Conservation (phyloP, 1,140 invertebrate species). For the Thaumetopoea pityocampa region DNA sequence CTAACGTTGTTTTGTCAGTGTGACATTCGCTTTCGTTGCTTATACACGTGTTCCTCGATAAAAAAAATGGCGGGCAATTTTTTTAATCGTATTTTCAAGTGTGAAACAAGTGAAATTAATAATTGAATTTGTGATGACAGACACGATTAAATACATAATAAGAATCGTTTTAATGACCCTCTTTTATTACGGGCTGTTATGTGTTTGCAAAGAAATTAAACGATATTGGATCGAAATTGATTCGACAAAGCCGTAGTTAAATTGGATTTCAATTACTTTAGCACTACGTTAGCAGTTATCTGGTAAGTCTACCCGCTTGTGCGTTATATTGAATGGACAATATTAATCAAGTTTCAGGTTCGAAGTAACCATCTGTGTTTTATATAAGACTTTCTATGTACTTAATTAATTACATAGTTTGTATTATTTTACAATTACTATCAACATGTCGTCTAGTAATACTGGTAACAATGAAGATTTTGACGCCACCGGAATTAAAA, state of each 20-base stretch:
- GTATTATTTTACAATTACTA: too few species aligned
- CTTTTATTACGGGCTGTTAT: constrained; percentile 49
- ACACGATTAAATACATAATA: constrained; percentile 41
- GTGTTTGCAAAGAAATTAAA: constrained; percentile 53
- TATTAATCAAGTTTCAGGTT: too few species aligned
- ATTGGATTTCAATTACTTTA: constrained; percentile 30
- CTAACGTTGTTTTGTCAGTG: constrained; percentile 43
- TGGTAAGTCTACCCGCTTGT: constrained; percentile 12
- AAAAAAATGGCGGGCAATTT: constrained; percentile 36
- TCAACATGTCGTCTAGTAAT: too few species aligned
- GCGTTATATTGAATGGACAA: neutral
- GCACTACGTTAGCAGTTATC: constrained; percentile 7
- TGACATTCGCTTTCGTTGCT: constrained; percentile 25
- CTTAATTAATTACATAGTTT: too few species aligned
- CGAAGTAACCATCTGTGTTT: too few species aligned
- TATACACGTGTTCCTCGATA: constrained; percentile 21
- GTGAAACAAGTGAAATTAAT: constrained; percentile 6
- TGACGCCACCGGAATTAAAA: too few species aligned
- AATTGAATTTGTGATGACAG: constrained; percentile 44
- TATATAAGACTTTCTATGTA: too few species aligned
- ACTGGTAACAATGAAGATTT: too few species aligned
- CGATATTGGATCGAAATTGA: constrained; percentile 36
- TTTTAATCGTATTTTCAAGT: constrained; percentile 20
- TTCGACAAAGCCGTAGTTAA: constrained; percentile 22
- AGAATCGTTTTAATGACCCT: constrained; percentile 41